Evolutionary conservation across 2,888 invertebrate species (phyloP), one percentile per base, ranked within the genome.

Genomic region (Pemphredon lugubris): DNA sequence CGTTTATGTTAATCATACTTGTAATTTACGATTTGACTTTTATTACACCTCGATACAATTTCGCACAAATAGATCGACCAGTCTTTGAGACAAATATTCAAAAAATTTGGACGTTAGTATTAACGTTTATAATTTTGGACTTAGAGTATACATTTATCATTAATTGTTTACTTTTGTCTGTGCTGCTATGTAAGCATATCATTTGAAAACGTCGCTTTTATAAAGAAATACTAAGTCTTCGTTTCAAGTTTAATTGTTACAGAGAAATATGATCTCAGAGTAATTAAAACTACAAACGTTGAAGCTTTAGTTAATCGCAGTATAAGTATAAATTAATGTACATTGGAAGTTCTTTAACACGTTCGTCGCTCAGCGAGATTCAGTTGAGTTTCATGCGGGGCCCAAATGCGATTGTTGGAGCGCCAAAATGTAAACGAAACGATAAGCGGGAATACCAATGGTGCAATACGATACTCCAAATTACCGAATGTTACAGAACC

Each of bases 301-400:
- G 37, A 45, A 47, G 48, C 40, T 68, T 70, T 44, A 54, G 14
- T 68, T 69, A 51, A 69, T 45, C 69, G 57, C 63, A 42, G 4
- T 69, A 42, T 51, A 63, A 69, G 55, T 58, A 57, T 63, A 69
- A 68, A 71, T 68, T 63, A 68, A 42, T 47, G 51, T 53, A 71
- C 61, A 68, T 61, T 48, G 30, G 34, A 53, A 20, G 4, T 57
- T 63, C 21, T 48, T 64, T 45, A 34, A 20, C 53, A 34, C 53
- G n/a, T n/a, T n/a, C n/a, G n/a, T n/a, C n/a, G n/a, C n/a, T n/a
- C n/a, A n/a, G n/a, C n/a, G n/a, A n/a, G n/a, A n/a, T n/a, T n/a
- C n/a, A n/a, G n/a, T n/a, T n/a, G n/a, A n/a, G n/a, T n/a, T n/a
- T n/a, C n/a, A n/a, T n/a, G n/a, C n/a, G n/a, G n/a, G n/a, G n/a